Base-by-base conservation (phyloP, 2,113 vertebrate genomes). In the Shinisaurus crocodilurus region DNA sequence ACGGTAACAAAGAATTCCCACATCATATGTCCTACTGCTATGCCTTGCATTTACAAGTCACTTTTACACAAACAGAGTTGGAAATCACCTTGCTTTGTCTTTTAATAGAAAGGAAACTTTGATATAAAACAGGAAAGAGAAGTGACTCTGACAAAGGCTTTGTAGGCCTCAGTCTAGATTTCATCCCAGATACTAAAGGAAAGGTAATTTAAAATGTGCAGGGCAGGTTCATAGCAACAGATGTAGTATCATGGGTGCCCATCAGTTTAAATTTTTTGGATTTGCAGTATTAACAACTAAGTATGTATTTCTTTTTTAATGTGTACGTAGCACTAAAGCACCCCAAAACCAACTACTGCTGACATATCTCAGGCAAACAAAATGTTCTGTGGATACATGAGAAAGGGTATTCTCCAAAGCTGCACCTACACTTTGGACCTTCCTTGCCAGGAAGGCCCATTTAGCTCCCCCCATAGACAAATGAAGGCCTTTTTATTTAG, bases 1-100 rank as follows among this genome's bases (percentile, higher is more conserved):
- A 80, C 0, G 0, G 0, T 37, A 6, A 2, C 1, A 89, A 37
- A 88, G 65, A 88, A 86, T 67, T 77, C 75, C 77, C 70, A 89
- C n/a, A 75, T 87, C 81, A 27, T 79, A 0, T 9, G 16, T 74
- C 27, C 45, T 79, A 32, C 2, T 48, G 40, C 29, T 88, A 54
- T 54, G 48, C 50, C 34, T 69, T 70, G 76, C 6, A 86, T 29
- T 40, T 54, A 67, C 0, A 84, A 48, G 32, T 5, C 5, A 91
- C 91, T 88, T 76, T 10, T 75, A 20, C 27, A 45, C 82, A 37
- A 87, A 43, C 29, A 40, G 10, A 87, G 25, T 1, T n/a, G 4
- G 67, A 82, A 88, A 16, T 20, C 20, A 87, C 84, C 82, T 90
- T n/a, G 1, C 10, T 6, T 48, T 81, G 4, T 40, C 16, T 90